phyloP scores from a whole-genome alignment of 2,797 vertebrate genomes.

The Phaenicophaeus curvirostris region DNA sequence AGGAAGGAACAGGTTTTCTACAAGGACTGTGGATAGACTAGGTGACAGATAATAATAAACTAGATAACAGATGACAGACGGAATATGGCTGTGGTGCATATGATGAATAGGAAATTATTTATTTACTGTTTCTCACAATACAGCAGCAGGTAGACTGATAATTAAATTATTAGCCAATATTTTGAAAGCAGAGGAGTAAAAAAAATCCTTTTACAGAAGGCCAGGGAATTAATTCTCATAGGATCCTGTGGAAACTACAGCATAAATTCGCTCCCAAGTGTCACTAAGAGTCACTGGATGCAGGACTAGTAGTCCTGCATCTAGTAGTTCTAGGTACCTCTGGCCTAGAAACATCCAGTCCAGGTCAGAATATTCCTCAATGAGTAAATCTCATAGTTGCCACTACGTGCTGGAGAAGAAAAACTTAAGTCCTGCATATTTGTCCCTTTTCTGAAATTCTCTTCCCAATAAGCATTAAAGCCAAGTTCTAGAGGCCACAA shows the following conservation, averaged over 20 bases:
- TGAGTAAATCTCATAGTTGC: accelerated
- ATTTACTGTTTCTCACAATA: constrained; percentile 18
- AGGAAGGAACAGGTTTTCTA: background rate
- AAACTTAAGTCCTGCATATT: background rate
- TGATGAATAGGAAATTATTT: constrained; percentile 3
- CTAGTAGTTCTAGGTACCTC: no score
- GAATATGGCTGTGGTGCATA: background rate
- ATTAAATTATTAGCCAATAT: constrained; percentile 27
- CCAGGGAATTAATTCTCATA: background rate
- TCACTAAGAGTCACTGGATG: background rate
- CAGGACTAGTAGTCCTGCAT: background rate
- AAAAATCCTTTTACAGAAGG: background rate
- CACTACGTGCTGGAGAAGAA: background rate
- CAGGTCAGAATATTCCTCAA: background rate
- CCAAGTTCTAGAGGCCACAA: background rate
- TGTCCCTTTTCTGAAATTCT: background rate
- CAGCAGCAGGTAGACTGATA: background rate
- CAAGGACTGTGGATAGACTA: background rate
- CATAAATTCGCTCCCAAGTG: background rate
- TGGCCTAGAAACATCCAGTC: background rate
- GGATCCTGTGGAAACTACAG: background rate
- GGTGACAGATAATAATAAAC: constrained; percentile 20
- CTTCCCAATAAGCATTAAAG: background rate
- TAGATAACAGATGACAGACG: constrained; percentile 14
- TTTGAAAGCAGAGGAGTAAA: background rate